phyloP scores from a whole-genome alignment of 53 echinoderm and acorn worm species.

The Paelopatides confundens region DNA sequence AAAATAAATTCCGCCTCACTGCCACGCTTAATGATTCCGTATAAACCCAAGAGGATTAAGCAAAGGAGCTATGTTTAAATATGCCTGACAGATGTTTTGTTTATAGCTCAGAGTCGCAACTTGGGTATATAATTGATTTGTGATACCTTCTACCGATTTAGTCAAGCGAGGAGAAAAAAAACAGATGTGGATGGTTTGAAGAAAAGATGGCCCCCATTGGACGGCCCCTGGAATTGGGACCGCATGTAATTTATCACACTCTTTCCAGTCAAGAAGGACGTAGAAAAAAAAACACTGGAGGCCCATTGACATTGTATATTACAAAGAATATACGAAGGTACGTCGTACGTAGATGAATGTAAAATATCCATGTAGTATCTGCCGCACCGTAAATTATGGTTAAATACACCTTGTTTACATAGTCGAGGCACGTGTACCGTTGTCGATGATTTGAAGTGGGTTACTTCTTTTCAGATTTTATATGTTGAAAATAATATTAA shows the following conservation, averaged over 20 bases:
- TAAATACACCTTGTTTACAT: background rate
- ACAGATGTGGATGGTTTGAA: background rate
- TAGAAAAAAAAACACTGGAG: too few relatives aligned
- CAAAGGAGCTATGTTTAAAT: background rate
- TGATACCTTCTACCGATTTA: background rate
- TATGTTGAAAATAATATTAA: too few relatives aligned
- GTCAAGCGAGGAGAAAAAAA: background rate
- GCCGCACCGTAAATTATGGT: background rate
- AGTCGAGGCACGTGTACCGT: background rate
- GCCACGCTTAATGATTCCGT: background rate
- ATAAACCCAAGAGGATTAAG: background rate
- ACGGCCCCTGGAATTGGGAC: background rate
- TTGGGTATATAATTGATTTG: background rate
- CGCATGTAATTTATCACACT: background rate
- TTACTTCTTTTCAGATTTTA: too few relatives aligned
- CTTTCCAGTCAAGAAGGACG: too few relatives aligned
- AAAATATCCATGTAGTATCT: background rate
- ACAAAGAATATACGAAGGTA: too few relatives aligned
- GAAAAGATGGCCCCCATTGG: background rate
- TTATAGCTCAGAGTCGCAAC: background rate
- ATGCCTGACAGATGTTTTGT: slow-evolving; percentile 3
- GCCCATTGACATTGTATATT: too few relatives aligned
- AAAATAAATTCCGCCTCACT: background rate
- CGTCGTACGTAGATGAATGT: too few relatives aligned
- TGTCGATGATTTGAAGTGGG: too few relatives aligned